phyloP scores from a whole-genome alignment of 1,140 invertebrate genomes.

The Bombus waltoni region DNA sequence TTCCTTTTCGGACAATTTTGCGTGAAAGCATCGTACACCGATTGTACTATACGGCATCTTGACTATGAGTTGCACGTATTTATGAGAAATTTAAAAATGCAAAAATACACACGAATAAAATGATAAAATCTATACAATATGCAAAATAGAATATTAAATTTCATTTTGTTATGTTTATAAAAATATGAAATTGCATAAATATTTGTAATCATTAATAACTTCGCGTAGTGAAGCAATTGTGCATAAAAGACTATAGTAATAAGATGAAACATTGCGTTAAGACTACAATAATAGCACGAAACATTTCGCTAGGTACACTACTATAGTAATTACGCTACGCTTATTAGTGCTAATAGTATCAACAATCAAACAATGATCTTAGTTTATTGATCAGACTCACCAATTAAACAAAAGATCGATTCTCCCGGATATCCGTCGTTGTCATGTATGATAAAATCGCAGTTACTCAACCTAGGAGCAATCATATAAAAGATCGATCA shows the following conservation, averaged over 20 bases:
- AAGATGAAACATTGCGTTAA: neutral
- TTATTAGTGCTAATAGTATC: neutral
- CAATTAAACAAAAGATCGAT: constrained; percentile 68
- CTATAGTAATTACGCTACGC: neutral
- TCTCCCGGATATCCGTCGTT: constrained; percentile 61
- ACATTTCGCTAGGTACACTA: neutral
- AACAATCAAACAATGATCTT: neutral
- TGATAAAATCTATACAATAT: neutral
- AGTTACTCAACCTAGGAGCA: constrained; percentile 40
- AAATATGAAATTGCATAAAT: neutral
- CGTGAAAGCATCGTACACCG: neutral
- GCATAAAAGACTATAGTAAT: neutral
- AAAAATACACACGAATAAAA: too few relatives aligned
- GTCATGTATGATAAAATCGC: constrained; percentile 69
- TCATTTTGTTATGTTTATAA: neutral
- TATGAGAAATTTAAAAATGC: neutral
- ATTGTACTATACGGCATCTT: too few relatives aligned
- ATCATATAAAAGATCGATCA: neutral
- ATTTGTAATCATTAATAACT: neutral
- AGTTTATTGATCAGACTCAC: constrained; percentile 42
- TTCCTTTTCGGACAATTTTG: neutral
- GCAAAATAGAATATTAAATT: neutral
- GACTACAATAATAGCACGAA: neutral
- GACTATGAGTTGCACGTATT: too few relatives aligned
- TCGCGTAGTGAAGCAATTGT: neutral